Evolutionary conservation across 2,113 vertebrate genomes (phyloP).

Genomic region (Polypterus bichir): DNA sequence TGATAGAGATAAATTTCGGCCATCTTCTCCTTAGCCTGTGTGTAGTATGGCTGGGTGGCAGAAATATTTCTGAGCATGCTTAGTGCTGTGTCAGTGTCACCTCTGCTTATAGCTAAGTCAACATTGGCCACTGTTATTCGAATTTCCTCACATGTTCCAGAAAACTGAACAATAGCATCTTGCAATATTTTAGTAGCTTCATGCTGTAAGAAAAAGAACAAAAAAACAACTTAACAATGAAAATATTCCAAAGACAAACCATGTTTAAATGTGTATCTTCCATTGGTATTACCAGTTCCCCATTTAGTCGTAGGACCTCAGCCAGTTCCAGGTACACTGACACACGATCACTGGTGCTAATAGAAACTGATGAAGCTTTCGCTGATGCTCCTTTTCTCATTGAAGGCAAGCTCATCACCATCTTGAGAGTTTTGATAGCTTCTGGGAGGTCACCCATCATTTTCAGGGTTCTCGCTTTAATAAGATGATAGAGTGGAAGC

Average conservation of each 20-base stretch:
- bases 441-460: slow-evolving; percentile 39
- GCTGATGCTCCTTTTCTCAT: slow-evolving; percentile 20
- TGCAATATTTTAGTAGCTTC: slow-evolving; percentile 59
- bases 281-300: slow-evolving; percentile 42
- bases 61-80: slow-evolving; percentile 33
- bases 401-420: slow-evolving; percentile 35
- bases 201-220: slow-evolving; percentile 31
- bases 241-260: no score
- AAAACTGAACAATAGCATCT: slow-evolving; percentile 47
- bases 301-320: slow-evolving; percentile 42
- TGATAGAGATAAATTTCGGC: slow-evolving; percentile 47
- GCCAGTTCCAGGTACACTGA: slow-evolving; percentile 50
- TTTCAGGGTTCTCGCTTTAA: slow-evolving; percentile 45
- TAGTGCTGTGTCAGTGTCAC: slow-evolving; percentile 39
- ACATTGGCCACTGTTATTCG: slow-evolving; percentile 47
- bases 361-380: not conserved
- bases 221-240: not conserved
- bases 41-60: slow-evolving; percentile 43
- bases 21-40: slow-evolving; percentile 53
- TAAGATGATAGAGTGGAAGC: slow-evolving; percentile 47
- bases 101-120: slow-evolving; percentile 49
- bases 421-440: slow-evolving; percentile 45
- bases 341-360: slow-evolving; percentile 32
- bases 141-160: slow-evolving; percentile 41
- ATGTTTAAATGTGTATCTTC: no score